A percentile compares a stretch with the other conserved stretches of the same genome.
Evolutionary conservation across 2,888 invertebrate species (phyloP).

Genomic region (Callyntrura guangdongensis): DNA sequence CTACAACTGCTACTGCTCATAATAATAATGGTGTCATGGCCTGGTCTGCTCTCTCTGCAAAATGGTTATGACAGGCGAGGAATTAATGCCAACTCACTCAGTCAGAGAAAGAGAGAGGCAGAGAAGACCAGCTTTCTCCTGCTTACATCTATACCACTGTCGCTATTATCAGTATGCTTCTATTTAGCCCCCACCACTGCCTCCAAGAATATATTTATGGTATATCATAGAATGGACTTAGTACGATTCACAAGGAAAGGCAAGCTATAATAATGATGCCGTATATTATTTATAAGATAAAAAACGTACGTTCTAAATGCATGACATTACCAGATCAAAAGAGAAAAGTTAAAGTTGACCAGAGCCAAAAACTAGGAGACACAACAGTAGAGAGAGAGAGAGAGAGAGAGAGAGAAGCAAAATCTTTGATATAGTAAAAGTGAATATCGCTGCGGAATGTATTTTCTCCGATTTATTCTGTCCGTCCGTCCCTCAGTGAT

Average conservation of each 20-base stretch:
- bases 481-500: too few relatives aligned
- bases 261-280: too few relatives aligned
- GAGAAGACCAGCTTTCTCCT: constrained; percentile 33
- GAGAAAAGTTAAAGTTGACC: constrained; percentile 75
- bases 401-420: too few relatives aligned
- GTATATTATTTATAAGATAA: neutral
- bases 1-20: constrained; percentile 11
- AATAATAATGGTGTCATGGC: constrained; percentile 62
- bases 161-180: too few relatives aligned
- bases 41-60: constrained; percentile 60
- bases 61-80: constrained; percentile 79
- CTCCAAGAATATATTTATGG: too few relatives aligned
- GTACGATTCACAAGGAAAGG: too few relatives aligned
- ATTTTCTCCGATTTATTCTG: too few relatives aligned
- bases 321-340: constrained; percentile 80
- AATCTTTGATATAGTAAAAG: too few relatives aligned
- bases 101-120: constrained; percentile 61
- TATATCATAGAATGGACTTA: neutral
- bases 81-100: constrained; percentile 76
- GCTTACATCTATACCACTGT: constrained; percentile 25
- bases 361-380: constrained; percentile 68
- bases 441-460: too few relatives aligned
- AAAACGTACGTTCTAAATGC: constrained; percentile 74
- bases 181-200: neutral
- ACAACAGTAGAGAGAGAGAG: constrained; percentile 9